phyloP scores from a whole-genome alignment of 92 coral and sea anemone genomes.

The Zoanthus sansibaricus region DNA sequence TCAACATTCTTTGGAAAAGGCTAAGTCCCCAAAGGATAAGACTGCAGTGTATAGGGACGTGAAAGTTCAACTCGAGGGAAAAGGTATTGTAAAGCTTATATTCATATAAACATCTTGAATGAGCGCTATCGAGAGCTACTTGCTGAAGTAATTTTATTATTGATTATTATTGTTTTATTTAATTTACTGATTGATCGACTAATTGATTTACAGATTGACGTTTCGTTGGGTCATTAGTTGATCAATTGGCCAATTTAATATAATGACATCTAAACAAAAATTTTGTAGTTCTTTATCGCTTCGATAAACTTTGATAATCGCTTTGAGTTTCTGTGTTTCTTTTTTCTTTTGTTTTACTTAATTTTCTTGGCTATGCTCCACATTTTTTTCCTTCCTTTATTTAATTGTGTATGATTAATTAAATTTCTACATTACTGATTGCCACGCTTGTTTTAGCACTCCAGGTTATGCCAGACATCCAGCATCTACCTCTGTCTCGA shows the following conservation, averaged over 20 bases:
- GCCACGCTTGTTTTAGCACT: neutral
- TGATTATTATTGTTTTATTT: no score
- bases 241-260: neutral
- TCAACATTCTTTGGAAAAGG: neutral
- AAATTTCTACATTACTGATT: neutral
- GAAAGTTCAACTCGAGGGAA: neutral
- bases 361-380: neutral
- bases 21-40: neutral
- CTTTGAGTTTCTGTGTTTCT: neutral
- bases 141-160: no score
- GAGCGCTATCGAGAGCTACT: no score
- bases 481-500: no score
- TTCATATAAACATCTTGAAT: no score
- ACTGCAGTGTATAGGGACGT: neutral
- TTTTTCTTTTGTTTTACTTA: neutral
- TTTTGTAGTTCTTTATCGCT: neutral
- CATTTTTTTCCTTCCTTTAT: neutral
- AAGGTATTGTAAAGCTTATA: no score
- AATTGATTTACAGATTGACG: neutral
- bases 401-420: neutral
- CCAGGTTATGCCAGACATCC: no score
- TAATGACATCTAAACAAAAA: neutral
- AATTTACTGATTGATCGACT: neutral
- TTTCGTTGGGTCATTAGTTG: neutral
- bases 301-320: neutral